phyloP scores from a whole-genome alignment of 2,888 invertebrate genomes.

The Drosophila setosimentum region DNA sequence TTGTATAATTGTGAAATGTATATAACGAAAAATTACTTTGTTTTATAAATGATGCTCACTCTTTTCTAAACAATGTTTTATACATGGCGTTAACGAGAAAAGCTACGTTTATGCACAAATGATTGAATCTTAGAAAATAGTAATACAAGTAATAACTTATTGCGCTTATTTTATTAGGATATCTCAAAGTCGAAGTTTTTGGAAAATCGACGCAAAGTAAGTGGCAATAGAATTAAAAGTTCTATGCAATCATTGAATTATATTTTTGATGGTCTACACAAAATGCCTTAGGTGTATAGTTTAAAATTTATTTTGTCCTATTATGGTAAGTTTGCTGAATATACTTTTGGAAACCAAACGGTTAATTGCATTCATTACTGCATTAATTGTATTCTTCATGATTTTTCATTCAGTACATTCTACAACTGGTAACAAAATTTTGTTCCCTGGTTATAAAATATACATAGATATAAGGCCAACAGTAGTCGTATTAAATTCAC shows the following conservation, averaged over 20 bases:
- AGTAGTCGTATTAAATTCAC: not conserved
- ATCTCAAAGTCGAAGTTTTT: not conserved
- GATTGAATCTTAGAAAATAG: not conserved
- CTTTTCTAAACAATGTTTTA: constrained; percentile 28
- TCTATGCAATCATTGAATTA: not conserved
- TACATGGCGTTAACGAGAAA: constrained; percentile 1
- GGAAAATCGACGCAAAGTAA: not conserved
- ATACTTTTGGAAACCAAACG: not conserved
- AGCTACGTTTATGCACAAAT: not conserved
- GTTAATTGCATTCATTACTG: too few species aligned
- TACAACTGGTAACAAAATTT: not conserved
- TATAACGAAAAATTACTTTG: constrained; percentile 43
- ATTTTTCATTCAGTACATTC: not conserved
- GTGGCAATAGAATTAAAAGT: not conserved
- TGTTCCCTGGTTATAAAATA: not conserved
- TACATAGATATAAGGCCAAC: not conserved
- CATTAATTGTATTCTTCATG: not conserved
- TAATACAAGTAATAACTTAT: not conserved
- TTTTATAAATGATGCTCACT: constrained; percentile 54
- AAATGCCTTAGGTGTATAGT: not conserved
- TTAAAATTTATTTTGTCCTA: not conserved
- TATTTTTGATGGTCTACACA: not conserved
- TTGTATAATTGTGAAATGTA: constrained; percentile 48
- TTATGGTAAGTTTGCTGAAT: not conserved
- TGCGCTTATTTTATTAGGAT: not conserved